A percentile compares a stretch with the other conserved stretches of the same genome.
Evolutionary conservation across 2,113 vertebrate genomes (phyloP).

Genomic region (Daphoenositta chrysoptera): DNA sequence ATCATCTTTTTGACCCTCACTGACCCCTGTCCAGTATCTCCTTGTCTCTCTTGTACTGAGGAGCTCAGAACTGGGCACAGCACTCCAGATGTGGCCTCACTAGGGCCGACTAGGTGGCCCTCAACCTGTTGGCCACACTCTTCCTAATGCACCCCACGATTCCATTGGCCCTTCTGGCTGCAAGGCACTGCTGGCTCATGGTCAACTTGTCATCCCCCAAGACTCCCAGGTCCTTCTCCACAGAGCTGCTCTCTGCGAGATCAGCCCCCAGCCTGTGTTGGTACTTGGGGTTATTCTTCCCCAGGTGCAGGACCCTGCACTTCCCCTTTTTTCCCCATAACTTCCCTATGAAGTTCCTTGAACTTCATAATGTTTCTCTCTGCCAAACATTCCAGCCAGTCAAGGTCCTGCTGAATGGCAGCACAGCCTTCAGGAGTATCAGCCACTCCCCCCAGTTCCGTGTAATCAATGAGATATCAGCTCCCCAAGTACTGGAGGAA

Average conservation of each 20-base stretch:
- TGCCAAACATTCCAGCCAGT: neutral
- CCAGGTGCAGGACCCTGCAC: neutral
- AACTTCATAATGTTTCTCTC: neutral
- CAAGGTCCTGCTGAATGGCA: neutral
- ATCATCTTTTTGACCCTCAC: neutral
- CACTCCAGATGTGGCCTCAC: neutral
- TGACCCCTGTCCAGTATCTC: neutral
- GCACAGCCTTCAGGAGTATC: neutral
- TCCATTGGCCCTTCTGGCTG: neutral
- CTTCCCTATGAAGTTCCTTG: too few relatives aligned
- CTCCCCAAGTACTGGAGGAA: neutral
- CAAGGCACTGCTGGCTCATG: neutral
- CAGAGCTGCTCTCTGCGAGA: neutral
- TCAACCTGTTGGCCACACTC: neutral
- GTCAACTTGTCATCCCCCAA: neutral
- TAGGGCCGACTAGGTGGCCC: neutral
- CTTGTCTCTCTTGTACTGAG: neutral
- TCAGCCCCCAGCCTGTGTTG: neutral
- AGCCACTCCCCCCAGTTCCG: rapidly evolving
- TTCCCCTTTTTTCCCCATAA: too few relatives aligned
- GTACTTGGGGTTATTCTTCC: neutral
- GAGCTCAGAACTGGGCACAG: neutral
- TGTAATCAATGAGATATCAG: neutral
- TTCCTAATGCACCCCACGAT: neutral
- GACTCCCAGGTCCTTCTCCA: neutral